Evolutionary conservation across 2,113 vertebrate genomes (phyloP).

Genomic region (Phylloscopus whistleri): DNA sequence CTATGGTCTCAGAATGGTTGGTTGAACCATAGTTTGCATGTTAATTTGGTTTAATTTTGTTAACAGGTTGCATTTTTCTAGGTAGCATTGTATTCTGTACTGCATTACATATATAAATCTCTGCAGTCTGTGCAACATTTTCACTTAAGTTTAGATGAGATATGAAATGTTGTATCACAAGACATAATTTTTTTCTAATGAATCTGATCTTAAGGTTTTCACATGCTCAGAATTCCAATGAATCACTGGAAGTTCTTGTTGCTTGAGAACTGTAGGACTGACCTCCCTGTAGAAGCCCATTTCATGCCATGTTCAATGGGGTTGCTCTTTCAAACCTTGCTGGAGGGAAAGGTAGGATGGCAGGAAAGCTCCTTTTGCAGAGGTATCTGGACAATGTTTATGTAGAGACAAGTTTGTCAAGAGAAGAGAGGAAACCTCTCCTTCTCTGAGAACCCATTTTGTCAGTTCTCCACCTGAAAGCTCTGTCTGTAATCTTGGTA

Average conservation of each 20-base stretch:
- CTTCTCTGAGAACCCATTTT: rapidly evolving
- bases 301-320: not conserved
- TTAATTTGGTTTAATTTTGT: not conserved
- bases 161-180: not conserved
- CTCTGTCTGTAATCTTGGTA: not conserved
- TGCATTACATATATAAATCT: not conserved
- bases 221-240: not conserved
- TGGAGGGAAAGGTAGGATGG: not conserved
- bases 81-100: not conserved
- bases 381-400: not conserved
- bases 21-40: not conserved
- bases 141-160: not conserved
- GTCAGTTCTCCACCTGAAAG: rapidly evolving
- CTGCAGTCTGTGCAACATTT: not conserved
- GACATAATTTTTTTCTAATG: not conserved
- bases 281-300: not conserved
- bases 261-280: not conserved
- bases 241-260: not conserved
- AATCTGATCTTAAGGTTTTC: not conserved
- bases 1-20: not conserved
- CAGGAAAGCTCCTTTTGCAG: not conserved
- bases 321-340: not conserved
- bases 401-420: not conserved
- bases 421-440: not conserved
- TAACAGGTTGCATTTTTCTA: not conserved